These are phyloP conservation scores for Tyrophagus putrescentiae DNA, from an alignment of 1,140 invertebrate genomes.

Conservation along the genomic window DNA sequence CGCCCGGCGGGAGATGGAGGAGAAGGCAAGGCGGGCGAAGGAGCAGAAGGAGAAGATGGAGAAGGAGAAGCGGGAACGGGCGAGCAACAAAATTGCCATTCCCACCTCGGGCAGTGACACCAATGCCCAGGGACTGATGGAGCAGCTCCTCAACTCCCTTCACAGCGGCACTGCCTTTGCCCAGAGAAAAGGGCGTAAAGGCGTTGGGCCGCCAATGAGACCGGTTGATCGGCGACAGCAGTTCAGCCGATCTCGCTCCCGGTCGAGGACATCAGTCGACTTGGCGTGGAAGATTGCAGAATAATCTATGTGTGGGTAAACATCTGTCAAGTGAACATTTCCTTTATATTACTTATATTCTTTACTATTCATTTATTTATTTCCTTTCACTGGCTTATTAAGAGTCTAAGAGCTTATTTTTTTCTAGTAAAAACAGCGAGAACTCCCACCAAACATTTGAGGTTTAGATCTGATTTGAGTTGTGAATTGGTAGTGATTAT, in stretches of 20 bases:
- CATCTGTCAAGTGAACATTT: too few species aligned
- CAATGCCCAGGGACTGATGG: conserved; percentile 90
- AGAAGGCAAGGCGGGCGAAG: conserved; percentile 64
- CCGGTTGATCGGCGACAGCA: conserved; percentile 7
- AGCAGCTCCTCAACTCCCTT: conserved; percentile 80
- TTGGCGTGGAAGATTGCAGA: too few species aligned
- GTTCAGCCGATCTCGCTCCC: conserved; percentile 15
- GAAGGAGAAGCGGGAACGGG: conserved; percentile 59
- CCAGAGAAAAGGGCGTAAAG: conserved; percentile 43
- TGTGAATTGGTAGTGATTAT: too few species aligned
- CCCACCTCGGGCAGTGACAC: conserved; percentile 63
- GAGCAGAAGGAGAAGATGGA: conserved; percentile 72
- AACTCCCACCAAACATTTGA: too few species aligned
- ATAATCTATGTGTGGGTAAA: too few species aligned
- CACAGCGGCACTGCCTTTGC: conserved; percentile 85
- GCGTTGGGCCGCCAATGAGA: not conserved
- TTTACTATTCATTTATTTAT: too few species aligned
- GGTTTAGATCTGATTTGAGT: too few species aligned
- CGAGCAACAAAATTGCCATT: conserved; percentile 42
- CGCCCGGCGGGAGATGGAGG: conserved; percentile 63
- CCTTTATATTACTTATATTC: too few species aligned
- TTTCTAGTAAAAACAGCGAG: too few species aligned
- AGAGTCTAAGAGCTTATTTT: too few species aligned
- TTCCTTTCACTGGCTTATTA: too few species aligned
- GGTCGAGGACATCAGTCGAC: too few species aligned